Evolutionary conservation across 2,888 invertebrate species (phyloP).

Genomic region (Synergus japonicus): DNA sequence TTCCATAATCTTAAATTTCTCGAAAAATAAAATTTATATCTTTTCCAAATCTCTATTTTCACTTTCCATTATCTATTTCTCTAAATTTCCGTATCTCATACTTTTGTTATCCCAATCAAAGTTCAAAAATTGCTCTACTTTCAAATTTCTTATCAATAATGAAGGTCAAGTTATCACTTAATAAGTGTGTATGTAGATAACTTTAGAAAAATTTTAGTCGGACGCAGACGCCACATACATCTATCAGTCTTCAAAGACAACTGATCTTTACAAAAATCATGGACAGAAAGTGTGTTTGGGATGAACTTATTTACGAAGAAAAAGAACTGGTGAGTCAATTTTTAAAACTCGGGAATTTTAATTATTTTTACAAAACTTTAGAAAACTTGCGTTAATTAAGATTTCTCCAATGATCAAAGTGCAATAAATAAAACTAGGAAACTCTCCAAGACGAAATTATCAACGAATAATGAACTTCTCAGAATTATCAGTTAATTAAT

Average conservation of each 20-base stretch:
- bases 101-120: neutral
- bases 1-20: no score
- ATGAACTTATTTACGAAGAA: neutral
- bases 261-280: neutral
- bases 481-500: no score
- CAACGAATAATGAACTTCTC: no score
- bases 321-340: neutral
- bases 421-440: no score
- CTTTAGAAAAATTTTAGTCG: neutral
- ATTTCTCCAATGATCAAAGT: no score
- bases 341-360: neutral
- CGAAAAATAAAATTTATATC: no score
- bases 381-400: no score
- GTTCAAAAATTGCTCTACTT: neutral
- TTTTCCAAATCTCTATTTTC: no score
- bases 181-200: neutral
- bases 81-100: neutral
- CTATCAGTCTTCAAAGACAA: neutral
- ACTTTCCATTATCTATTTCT: no score
- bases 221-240: neutral
- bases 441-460: no score
- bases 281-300: neutral
- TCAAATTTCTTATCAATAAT: neutral
- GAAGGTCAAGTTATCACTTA: neutral
- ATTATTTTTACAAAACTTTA: no score